A percentile compares a stretch with the other conserved stretches of the same genome.
Conservation (phyloP, 2,113 vertebrate species). For the Oncorhynchus gorbuscha region DNA sequence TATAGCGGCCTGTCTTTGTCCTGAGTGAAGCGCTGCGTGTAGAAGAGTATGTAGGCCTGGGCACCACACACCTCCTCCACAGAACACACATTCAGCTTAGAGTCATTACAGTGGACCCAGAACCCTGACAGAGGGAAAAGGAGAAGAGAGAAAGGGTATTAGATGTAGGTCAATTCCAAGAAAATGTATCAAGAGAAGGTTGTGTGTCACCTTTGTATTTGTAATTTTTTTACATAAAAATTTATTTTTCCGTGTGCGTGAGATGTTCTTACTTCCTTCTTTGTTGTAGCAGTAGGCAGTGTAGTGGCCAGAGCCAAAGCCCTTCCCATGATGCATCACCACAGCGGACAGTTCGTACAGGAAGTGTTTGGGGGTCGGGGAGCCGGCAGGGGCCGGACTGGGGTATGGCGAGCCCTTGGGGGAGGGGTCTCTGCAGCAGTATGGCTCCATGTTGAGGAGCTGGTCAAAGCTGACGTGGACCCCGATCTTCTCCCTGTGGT, state of each 20-base stretch:
- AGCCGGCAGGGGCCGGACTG: slow-evolving; percentile 41
- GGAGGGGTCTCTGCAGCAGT: slow-evolving; percentile 85
- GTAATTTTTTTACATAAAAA: no score
- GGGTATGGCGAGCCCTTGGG: slow-evolving; percentile 44
- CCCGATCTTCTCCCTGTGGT: slow-evolving; percentile 99
- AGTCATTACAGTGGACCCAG: slow-evolving; percentile 99
- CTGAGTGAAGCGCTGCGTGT: slow-evolving; percentile 89
- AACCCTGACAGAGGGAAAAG: slow-evolving; percentile 79
- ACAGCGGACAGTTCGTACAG: slow-evolving; percentile 97
- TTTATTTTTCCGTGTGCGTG: no score
- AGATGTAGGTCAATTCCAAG: slow-evolving; percentile 58
- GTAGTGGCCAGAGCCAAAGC: slow-evolving; percentile 98
- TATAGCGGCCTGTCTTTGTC: slow-evolving; percentile 76
- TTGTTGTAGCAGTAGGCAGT: slow-evolving; percentile 99
- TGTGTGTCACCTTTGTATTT: neutral
- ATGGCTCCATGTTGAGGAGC: slow-evolving; percentile 95
- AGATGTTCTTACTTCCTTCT: slow-evolving; percentile 84
- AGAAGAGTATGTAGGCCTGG: slow-evolving; percentile 99
- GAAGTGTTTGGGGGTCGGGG: slow-evolving; percentile 79
- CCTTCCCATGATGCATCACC: slow-evolving; percentile 99
- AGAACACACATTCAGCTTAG: slow-evolving; percentile 95
- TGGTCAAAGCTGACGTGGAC: slow-evolving; percentile 97
- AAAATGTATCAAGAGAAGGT: neutral
- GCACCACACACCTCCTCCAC: slow-evolving; percentile 97
- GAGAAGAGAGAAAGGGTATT: slow-evolving; percentile 74